Percentiles rank a stretch among this genome's conserved stretches.
These are phyloP conservation scores for Vimba vimba DNA, from an alignment of 2,113 vertebrate genomes.

Conservation along the genomic window DNA sequence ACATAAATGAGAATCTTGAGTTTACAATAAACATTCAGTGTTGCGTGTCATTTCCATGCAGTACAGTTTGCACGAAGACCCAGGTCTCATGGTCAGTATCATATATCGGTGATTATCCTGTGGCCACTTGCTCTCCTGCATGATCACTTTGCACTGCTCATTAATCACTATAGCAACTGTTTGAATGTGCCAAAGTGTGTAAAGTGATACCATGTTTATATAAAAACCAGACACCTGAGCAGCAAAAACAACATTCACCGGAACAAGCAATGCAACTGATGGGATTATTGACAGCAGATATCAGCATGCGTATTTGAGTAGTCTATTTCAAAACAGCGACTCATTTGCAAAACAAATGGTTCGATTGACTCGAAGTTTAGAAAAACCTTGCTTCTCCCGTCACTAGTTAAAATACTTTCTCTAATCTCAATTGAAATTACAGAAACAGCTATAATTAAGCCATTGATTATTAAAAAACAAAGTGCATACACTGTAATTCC, in stretches of 20 bases:
- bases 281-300: background rate
- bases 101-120: conserved; percentile 29
- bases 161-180: conserved; percentile 53
- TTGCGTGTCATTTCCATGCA: conserved; percentile 17
- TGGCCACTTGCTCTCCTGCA: conserved; percentile 37
- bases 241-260: conserved; percentile 32
- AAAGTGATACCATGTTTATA: conserved; percentile 49
- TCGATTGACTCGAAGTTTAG: no score
- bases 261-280: background rate
- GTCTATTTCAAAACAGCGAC: no score
- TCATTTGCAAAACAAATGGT: no score
- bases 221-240: conserved; percentile 35
- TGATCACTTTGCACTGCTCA: conserved; percentile 40
- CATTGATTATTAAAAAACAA: no score
- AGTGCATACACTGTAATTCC: background rate
- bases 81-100: conserved; percentile 6
- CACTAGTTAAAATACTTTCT: no score
- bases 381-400: no score
- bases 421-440: no score
- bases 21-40: background rate
- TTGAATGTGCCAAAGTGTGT: conserved; percentile 25
- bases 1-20: background rate
- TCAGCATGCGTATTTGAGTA: background rate
- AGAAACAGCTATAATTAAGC: no score
- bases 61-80: background rate